Percentiles rank a stretch among this genome's conserved stretches.
Conservation (phyloP, 2,797 vertebrate genomes). For the Parotocinclus haroldoi region DNA sequence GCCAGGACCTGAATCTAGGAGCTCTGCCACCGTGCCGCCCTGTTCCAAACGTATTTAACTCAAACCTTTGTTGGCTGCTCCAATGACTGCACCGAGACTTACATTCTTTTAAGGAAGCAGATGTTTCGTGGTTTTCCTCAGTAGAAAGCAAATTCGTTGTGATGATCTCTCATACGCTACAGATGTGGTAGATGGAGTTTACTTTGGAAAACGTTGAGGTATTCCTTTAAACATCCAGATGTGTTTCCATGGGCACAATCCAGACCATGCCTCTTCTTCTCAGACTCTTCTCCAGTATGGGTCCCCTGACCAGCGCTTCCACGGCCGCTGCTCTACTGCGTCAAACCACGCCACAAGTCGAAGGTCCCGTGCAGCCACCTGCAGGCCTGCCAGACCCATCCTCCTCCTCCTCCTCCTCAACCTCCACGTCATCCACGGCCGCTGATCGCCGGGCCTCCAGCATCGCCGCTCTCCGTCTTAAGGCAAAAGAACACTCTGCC, state of each 20-base stretch:
- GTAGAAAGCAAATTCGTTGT: too few relatives aligned
- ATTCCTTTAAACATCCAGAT: background rate
- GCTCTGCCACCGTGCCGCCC: too few relatives aligned
- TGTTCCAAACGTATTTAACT: too few relatives aligned
- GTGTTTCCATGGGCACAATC: background rate
- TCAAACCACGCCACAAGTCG: constrained; percentile 83
- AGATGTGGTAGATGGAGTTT: too few relatives aligned
- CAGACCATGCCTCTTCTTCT: constrained; percentile 27
- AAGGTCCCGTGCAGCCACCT: constrained; percentile 76
- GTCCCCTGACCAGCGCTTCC: constrained; percentile 91
- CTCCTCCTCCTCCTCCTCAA: constrained; percentile 61
- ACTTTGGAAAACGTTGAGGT: too few relatives aligned
- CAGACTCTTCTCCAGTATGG: constrained; percentile 97
- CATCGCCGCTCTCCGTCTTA: constrained; percentile 94
- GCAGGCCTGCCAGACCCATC: constrained; percentile 82
- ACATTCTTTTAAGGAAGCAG: too few relatives aligned
- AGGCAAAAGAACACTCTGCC: constrained; percentile 97
- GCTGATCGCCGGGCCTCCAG: constrained; percentile 95
- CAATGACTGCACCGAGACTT: too few relatives aligned
- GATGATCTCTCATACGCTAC: too few relatives aligned
- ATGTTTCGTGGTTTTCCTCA: too few relatives aligned
- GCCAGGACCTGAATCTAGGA: too few relatives aligned
- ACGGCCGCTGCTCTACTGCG: constrained; percentile 89
- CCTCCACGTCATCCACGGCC: constrained; percentile 71
- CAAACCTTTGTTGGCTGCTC: too few relatives aligned